Base-by-base conservation (phyloP, 1,140 invertebrate species). In the Phocides pigmalion region DNA sequence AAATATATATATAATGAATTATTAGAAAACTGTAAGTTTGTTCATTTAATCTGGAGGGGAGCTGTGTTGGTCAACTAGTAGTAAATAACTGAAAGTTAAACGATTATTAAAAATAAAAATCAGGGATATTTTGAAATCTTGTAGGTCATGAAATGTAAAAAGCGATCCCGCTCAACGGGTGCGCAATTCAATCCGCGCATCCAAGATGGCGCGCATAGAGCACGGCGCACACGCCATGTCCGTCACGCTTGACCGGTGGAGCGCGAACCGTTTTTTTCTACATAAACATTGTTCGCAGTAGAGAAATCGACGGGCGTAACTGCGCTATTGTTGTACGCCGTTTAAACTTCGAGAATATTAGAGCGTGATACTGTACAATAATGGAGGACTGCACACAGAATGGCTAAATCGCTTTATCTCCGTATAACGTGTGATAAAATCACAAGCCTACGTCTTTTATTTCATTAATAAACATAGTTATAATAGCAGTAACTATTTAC, bases 241-340 rank as follows among this genome's bases (percentile, higher is more conserved):
- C 72, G 86, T 71, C 75, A 58, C 79, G 83, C 74, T 84, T 82
- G 82, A 67, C 68, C 77, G 51, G 70, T 66, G 77, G 84, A 85
- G 79, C 87, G 80, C 65, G 67, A 81, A 87, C 70, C 68, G 72
- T 78, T 89, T 88, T 86, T 87, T 89, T 89, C 75, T 83, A 87
- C 83, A 88, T 87, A 87, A 90, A 90, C 82, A 90, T 89, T 89
- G 87, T 90, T 89, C 87, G 81, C 84, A 76, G 85, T 81, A 88
- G 87, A 85, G 85, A 90, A 89, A 90, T 89, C 87, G 87, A 79
- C 86, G 83, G 80, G 79, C 87, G 86, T 90, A 84, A 86, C 87
- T 79, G 76, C 70, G 70, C 79, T 73, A 87, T 90, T 89, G 87
- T 89, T 87, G 82, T 84, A 78, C 68, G 78, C 74, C 53, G 74